Evolutionary conservation across 2,888 invertebrate species (phyloP), one percentile per base, ranked within the genome.

Genomic region (Ernsta delagoae): DNA sequence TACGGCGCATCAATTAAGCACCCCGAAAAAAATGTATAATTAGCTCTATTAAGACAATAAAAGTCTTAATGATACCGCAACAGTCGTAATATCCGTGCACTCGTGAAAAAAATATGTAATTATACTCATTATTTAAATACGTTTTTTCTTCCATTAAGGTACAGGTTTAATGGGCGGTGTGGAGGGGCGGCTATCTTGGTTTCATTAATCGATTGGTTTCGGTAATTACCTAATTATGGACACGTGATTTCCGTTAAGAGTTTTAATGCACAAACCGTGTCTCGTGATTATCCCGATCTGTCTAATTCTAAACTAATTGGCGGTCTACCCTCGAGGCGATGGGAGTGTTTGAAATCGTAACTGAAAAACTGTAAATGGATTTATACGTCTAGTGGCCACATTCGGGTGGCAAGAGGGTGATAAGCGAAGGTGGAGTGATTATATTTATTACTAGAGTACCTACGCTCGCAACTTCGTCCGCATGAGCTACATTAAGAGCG

Each of bases 11-110:
- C 92, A 92, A 92, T 92, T 92, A 92, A 89, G 84, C 84, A 82
- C 90, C 11, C 43, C 92, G 90, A 92, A 92, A 93, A 91, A 92
- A 92, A 92, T 90, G 85, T 91, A 90, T 92, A 93, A 93, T 93
- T 92, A 93, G 90, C 82, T 90, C 89, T 91, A 92, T 93, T 92
- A 92, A 93, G 90, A 93, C 92, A 92, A 92, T 93, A 93, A 93
- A 93, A 91, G 83, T 90, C 90, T 91, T 93, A 92, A 93, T 92
- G 92, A 93, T 90, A 90, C 92, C 88, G 90, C 91, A 89, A 89
- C 90, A 90, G 85, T 80, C 85, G 89, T 90, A 50, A 50, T 50
- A 87, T 89, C 88, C 88, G 90, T 91, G 87, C 83, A 87, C 88
- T 90, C 84, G 89, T 91, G 90, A 92, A 91, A 92, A 39, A 89